Percentiles rank a stretch among this genome's conserved stretches.
These are phyloP conservation scores for Drosophila dives DNA, from an alignment of 2,888 invertebrate genomes.

Conservation along the genomic window DNA sequence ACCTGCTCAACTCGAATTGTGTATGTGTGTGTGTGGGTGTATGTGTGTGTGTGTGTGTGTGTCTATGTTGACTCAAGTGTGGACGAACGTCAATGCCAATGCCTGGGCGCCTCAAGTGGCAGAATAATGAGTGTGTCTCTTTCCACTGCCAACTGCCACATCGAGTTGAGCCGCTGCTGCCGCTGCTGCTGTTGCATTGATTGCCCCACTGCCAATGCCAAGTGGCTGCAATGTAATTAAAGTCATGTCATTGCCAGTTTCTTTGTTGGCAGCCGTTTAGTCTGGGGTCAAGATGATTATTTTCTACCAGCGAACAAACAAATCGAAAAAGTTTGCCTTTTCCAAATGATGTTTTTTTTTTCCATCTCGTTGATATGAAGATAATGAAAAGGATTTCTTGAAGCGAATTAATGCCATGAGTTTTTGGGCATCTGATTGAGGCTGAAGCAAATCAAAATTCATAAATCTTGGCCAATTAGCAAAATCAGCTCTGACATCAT, in stretches of 20 bases:
- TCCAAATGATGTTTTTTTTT: slow-evolving; percentile 15
- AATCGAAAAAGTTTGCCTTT: slow-evolving; percentile 60
- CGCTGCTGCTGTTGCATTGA: slow-evolving; percentile 43
- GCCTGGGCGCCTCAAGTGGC: slow-evolving; percentile 69
- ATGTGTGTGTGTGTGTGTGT: slow-evolving; percentile 13
- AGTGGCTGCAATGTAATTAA: slow-evolving; percentile 73
- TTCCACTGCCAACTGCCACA: slow-evolving; percentile 41
- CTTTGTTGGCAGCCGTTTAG: slow-evolving; percentile 45
- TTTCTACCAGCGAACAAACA: slow-evolving; percentile 21
- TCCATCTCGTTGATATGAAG: slow-evolving; percentile 10
- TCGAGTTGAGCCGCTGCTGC: slow-evolving; percentile 15
- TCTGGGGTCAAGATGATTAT: slow-evolving; percentile 24
- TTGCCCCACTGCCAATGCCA: slow-evolving; percentile 46
- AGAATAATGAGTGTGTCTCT: slow-evolving; percentile 60
- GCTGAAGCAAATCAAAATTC: slow-evolving; percentile 68
- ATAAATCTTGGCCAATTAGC: slow-evolving; percentile 74
- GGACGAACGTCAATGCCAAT: slow-evolving; percentile 51
- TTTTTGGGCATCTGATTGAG: slow-evolving; percentile 64
- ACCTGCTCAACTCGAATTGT: slow-evolving; percentile 8
- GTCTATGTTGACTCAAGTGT: slow-evolving; percentile 37
- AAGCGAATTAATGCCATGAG: slow-evolving; percentile 21
- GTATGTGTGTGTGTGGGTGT: slow-evolving; percentile 10
- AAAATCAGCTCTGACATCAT: slow-evolving; percentile 48
- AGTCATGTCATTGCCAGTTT: slow-evolving; percentile 70
- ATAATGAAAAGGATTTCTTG: slow-evolving; percentile 61